A percentile compares a stretch with the other conserved stretches of the same genome.
phyloP scores from a whole-genome alignment of 1,140 invertebrate species.

The Chionoecetes opilio region DNA sequence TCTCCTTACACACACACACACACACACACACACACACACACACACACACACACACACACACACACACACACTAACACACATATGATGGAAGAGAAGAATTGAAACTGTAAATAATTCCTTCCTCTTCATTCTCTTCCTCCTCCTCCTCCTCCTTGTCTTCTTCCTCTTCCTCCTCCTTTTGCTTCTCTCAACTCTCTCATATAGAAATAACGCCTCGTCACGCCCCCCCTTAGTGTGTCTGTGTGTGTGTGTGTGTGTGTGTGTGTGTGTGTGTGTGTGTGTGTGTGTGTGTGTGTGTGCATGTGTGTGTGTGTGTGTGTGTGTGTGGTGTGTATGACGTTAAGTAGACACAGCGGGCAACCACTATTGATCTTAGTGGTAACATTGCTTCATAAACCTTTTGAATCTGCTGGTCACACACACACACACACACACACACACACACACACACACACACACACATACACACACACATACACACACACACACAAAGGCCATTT shows the following conservation, averaged over 20 bases:
- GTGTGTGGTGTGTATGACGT: conserved; percentile 18
- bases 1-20: too few relatives aligned
- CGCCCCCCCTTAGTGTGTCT: background rate
- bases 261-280: conserved; percentile 23
- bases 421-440: conserved; percentile 51
- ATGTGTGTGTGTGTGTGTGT: conserved; percentile 44
- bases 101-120: too few relatives aligned
- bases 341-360: background rate
- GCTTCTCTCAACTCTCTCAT: background rate
- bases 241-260: conserved; percentile 49
- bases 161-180: background rate
- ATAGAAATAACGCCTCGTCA: background rate
- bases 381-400: background rate
- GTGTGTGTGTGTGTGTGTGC: conserved; percentile 38
- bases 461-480: conserved; percentile 39
- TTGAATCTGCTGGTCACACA: background rate
- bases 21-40: too few relatives aligned
- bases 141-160: background rate
- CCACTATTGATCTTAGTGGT: background rate
- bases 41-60: too few relatives aligned
- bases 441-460: conserved; percentile 46
- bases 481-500: background rate
- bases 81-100: too few relatives aligned
- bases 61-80: background rate
- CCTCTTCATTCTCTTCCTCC: background rate